Percentiles rank a stretch among this genome's conserved stretches.
Conservation (phyloP, 2,888 invertebrate species). For the Lymantria monacha region DNA sequence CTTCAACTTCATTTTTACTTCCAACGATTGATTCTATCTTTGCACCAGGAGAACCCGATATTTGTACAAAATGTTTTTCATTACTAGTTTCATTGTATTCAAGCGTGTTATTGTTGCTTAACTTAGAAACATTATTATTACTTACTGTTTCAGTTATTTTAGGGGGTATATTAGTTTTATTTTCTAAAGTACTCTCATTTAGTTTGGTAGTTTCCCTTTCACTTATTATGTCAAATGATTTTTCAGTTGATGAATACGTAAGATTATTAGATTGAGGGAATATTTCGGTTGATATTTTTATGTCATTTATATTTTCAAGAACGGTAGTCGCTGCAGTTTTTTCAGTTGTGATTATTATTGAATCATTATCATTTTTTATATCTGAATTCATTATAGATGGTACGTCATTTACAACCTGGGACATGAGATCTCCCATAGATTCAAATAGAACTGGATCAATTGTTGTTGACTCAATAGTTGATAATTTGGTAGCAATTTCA, state of each 20-base stretch:
- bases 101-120: background rate
- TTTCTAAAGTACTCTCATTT: background rate
- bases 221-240: background rate
- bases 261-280: background rate
- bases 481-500: constrained; percentile 34
- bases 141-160: background rate
- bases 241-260: background rate
- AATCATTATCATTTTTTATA: constrained; percentile 16
- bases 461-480: constrained; percentile 41
- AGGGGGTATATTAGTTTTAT: background rate
- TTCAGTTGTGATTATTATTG: constrained; percentile 26
- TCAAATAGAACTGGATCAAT: constrained; percentile 69
- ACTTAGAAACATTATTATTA: background rate
- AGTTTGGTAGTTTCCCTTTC: background rate
- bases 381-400: constrained; percentile 44
- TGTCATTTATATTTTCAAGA: background rate
- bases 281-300: background rate
- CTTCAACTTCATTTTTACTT: background rate
- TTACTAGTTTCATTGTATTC: background rate
- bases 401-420: constrained; percentile 67
- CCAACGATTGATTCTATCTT: background rate
- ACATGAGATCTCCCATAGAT: constrained; percentile 75
- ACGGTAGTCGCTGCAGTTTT: background rate
- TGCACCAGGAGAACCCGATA: background rate
- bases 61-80: background rate